Base-by-base conservation (phyloP, 2,113 vertebrate species). In the Xiphophorus maculatus region DNA sequence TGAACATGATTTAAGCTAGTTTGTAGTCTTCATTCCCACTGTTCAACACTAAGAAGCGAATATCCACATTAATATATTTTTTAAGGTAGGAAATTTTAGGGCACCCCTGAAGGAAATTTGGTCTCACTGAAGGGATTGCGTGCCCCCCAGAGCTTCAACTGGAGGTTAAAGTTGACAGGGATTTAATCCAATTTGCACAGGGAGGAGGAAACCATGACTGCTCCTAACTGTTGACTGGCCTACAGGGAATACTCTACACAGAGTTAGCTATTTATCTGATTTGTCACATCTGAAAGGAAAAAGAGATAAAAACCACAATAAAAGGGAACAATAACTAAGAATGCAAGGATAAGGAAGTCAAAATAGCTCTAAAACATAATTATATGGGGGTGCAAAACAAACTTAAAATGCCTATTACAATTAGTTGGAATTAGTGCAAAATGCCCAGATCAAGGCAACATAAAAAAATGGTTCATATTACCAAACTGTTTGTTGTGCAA, bases 101-200 rank as follows among this genome's bases (percentile, higher is more conserved):
- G 27, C 40, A 68, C 71, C 94, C 96, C 92, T 84, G 95, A 90
- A 27, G 96, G 92, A 27, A 91, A 8, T 32, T 28, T 63, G n/a
- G 66, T 32, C 37, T 40, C 37, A 40, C 37, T 69, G 7, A 61
- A 63, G 17, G 29, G 33, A 48, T 32, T 70, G 96, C 94, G 90
- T 94, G 75, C 12, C 37, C 12, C 37, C 37, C 30, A 96, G 70
- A 72, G 96, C 94, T 87, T 94, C 95, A 77, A 86, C 92, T 35
- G 93, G 93, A 13, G 66, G 37, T 11, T 40, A 40, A 96, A 85
- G 76, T 94, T 93, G 82, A 95, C 5, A 13, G 66, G 51, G 73
- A 89, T 1, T 40, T 94, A 84, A 19, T 83, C 84, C 87, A 94
- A 85, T 74, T 95, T 92, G 54, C 71, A 80, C 74, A 95, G 72